phyloP scores from a whole-genome alignment of 35 echinoderm and acorn worm species.

The Diadema setosum region DNA sequence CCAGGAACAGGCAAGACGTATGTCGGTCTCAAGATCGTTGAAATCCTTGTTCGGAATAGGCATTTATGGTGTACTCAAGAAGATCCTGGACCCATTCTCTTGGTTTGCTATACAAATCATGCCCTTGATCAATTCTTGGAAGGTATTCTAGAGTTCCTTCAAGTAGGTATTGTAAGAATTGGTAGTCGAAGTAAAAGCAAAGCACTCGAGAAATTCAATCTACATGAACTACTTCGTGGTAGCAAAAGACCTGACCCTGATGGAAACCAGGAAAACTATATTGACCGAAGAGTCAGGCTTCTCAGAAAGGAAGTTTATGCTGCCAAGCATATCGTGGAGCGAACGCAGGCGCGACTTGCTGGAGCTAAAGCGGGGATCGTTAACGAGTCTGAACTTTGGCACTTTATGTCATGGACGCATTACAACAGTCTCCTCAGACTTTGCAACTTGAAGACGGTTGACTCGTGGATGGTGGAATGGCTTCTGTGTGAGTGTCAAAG shows the following conservation, averaged over 20 bases:
- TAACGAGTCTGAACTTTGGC: background rate
- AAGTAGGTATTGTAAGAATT: conserved; percentile 38
- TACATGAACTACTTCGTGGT: background rate
- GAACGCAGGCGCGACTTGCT: background rate
- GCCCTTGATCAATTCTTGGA: conserved; percentile 94
- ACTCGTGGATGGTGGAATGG: background rate
- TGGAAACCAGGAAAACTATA: background rate
- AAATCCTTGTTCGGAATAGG: conserved; percentile 59
- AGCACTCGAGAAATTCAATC: conserved; percentile 6
- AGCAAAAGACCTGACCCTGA: background rate
- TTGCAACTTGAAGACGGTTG: background rate
- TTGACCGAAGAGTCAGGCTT: background rate
- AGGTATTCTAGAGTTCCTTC: conserved; percentile 44
- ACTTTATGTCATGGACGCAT: background rate
- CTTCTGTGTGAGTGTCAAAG: background rate
- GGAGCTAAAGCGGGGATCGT: background rate
- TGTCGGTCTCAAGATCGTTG: conserved; percentile 77
- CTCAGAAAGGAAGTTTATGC: background rate
- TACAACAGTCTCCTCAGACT: background rate
- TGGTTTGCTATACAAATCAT: conserved; percentile 96
- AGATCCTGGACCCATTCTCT: conserved; percentile 29
- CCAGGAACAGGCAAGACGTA: conserved; percentile 96
- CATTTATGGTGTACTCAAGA: background rate
- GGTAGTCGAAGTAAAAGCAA: conserved; percentile 60
- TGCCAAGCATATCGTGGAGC: background rate